Evolutionary conservation across 1,140 invertebrate genomes (phyloP).

Genomic region (Philaenus spumarius): DNA sequence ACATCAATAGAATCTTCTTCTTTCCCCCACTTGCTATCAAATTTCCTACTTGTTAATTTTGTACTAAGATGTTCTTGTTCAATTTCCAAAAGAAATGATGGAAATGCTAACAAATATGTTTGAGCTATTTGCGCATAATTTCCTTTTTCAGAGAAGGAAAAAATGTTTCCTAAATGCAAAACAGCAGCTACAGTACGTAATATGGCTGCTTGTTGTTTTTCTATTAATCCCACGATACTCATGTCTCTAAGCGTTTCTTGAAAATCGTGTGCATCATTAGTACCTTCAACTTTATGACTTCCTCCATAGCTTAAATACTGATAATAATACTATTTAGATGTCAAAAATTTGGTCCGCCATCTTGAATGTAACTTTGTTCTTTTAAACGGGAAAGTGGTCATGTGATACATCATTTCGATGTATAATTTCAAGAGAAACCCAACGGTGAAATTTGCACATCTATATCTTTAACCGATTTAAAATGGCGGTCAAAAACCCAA

Average conservation of each 20-base stretch:
- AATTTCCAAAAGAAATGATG: slow-evolving; percentile 48
- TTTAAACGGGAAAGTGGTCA: no score
- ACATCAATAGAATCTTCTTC: slow-evolving; percentile 62
- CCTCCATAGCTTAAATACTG: slow-evolving; percentile 58
- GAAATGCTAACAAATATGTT: slow-evolving; percentile 32
- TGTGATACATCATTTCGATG: no score
- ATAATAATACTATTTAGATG: no score
- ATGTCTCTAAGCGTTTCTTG: slow-evolving; percentile 72
- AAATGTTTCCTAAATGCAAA: slow-evolving; percentile 65
- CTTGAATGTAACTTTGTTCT: no score
- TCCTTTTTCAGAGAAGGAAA: slow-evolving; percentile 52
- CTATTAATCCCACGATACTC: slow-evolving; percentile 56
- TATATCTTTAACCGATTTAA: no score
- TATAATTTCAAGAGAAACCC: no score
- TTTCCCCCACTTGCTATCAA: slow-evolving; percentile 70
- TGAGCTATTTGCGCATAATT: slow-evolving; percentile 58
- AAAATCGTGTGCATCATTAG: slow-evolving; percentile 61
- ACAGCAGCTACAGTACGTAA: slow-evolving; percentile 57
- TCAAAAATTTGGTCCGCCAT: no score
- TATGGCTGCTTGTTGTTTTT: slow-evolving; percentile 51
- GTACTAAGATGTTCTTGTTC: slow-evolving; percentile 49
- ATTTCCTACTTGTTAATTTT: slow-evolving; percentile 57
- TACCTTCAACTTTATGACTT: slow-evolving; percentile 59
- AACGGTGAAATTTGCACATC: no score
- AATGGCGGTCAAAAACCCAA: no score